These are phyloP conservation scores for Hydrolagus colliei DNA, from an alignment of 2,797 vertebrate genomes.

Conservation along the genomic window DNA sequence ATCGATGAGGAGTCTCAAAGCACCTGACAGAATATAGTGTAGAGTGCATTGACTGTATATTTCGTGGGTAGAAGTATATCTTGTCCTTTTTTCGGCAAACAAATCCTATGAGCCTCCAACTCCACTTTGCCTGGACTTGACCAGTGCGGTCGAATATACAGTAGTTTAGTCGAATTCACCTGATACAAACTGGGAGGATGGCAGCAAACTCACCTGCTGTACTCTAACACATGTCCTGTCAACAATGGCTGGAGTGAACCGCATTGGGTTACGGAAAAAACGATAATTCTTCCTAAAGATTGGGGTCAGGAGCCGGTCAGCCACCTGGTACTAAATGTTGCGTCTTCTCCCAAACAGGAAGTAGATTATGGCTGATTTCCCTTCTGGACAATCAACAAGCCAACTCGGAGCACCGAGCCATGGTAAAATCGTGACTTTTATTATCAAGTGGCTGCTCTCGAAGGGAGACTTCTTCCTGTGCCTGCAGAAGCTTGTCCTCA, in stretches of 20 bases:
- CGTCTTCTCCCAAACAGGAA: constrained; percentile 54
- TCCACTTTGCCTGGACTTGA: too few species aligned
- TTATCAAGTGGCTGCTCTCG: constrained; percentile 14
- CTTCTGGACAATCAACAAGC: constrained; percentile 24
- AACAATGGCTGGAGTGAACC: constrained; percentile 66
- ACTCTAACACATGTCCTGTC: constrained; percentile 52
- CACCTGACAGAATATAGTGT: too few species aligned
- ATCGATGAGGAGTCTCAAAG: too few species aligned
- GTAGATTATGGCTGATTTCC: constrained; percentile 57
- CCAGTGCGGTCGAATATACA: constrained; percentile 11
- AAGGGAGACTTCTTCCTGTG: constrained; percentile 21
- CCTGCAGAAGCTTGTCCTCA: constrained; percentile 18
- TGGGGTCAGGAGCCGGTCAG: constrained; percentile 73
- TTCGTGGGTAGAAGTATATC: too few species aligned
- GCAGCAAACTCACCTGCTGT: neutral
- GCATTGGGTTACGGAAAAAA: constrained; percentile 77
- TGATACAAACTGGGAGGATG: neutral
- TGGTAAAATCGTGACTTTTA: constrained; percentile 59
- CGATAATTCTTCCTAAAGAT: constrained; percentile 76
- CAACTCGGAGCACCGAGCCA: neutral
- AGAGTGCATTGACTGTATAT: too few species aligned
- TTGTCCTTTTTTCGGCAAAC: too few species aligned
- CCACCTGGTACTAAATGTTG: constrained; percentile 64
- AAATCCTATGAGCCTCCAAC: too few species aligned
- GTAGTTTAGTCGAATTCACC: constrained; percentile 31